Base-by-base conservation (phyloP, 2,888 invertebrate species). In the Eilema griseolum region DNA sequence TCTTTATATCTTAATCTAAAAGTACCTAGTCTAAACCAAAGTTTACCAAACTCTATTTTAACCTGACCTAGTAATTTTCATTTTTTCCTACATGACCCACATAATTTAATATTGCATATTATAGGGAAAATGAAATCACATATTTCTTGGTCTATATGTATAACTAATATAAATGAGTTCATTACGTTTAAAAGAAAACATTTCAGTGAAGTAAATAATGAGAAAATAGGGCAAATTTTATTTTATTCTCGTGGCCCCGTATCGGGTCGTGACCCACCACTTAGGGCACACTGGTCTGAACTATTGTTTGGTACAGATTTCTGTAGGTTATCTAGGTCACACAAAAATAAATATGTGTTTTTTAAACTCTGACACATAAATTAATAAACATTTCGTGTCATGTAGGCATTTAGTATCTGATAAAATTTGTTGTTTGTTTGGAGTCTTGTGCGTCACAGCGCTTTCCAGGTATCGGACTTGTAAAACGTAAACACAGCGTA, bases 391-490 rank as follows among this genome's bases (percentile, higher is more conserved):
- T 8, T 28, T 33, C 61, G n/a, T n/a, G 61, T 41, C 62, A 31
- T 31, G 62, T 37, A 23, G 33, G 14, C 37, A 62, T 23, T 24
- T 24, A 8, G 16, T 41, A 12, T 33, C 24, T 33, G 24, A 31
- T 41, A 23, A 62, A 24, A 33, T 41, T 62, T 62, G n/a, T n/a
- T 31, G 33, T 61, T 61, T 61, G 33, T 33, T 61, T 24, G 57
- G 16, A 59, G 12, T 33, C 20, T 31, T 61, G 28, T 61, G 12
- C 61, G 61, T 61, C 61, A 61, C 12, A n/a, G 61, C 20, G 61
- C 14, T 61, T 61, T 61, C 61, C 31, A 61, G 28, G 61, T 61
- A 31, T 61, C 28, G 33, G 28, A 28, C 24, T 59, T 14, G 26
- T 59, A 24, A 28, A 59, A 7, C 26, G 28, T 28, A 26, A 59